These are phyloP conservation scores for Malaclemys terrapin DNA, from an alignment of 2,113 vertebrate genomes.

Conservation along the genomic window DNA sequence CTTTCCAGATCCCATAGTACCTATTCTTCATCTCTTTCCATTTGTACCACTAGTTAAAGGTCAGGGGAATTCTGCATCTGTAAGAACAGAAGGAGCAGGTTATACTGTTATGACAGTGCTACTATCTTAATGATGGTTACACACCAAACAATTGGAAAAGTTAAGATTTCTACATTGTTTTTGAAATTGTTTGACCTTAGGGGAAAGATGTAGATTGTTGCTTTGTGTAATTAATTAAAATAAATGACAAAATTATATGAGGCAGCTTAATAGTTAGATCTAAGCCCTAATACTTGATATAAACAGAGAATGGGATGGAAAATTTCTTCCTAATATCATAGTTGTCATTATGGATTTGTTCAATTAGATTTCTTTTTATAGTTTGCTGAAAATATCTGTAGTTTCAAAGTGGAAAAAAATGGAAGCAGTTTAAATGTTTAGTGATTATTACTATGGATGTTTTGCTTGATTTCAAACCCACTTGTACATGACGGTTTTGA, in stretches of 20 bases:
- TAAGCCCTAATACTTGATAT: background rate
- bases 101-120: rapidly evolving
- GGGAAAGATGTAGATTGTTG: background rate
- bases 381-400: background rate
- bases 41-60: background rate
- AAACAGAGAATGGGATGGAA: rapidly evolving
- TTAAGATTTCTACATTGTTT: background rate
- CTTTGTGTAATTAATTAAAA: background rate
- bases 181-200: background rate
- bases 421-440: background rate
- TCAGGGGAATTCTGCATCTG: background rate
- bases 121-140: background rate
- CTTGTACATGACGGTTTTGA: background rate
- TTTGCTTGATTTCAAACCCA: background rate
- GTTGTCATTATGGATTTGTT: background rate
- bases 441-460: background rate
- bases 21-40: background rate
- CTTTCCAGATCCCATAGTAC: background rate
- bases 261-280: background rate
- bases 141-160: background rate
- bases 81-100: rapidly evolving
- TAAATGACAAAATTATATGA: background rate
- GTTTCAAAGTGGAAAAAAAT: background rate
- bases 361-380: background rate
- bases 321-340: background rate